These are phyloP conservation scores for Zaprionus ghesquierei DNA, from an alignment of 1,140 invertebrate genomes.

Conservation along the genomic window DNA sequence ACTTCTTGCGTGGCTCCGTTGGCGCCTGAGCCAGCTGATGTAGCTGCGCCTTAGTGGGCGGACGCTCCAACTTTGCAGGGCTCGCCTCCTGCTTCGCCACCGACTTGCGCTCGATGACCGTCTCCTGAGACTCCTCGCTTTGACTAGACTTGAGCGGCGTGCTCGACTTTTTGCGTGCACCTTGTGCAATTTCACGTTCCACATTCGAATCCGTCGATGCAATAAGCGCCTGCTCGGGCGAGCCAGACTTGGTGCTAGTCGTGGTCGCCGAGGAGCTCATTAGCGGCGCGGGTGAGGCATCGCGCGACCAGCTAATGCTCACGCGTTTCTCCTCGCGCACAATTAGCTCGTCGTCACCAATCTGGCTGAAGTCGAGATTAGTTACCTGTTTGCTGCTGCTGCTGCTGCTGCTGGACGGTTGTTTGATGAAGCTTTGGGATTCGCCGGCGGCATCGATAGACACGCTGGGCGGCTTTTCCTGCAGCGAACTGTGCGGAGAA, in stretches of 20 bases:
- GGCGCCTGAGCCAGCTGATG: slow-evolving; percentile 71
- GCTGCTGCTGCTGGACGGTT: slow-evolving; percentile 53
- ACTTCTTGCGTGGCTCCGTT: slow-evolving; percentile 75
- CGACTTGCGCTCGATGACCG: slow-evolving; percentile 52
- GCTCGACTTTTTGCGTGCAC: slow-evolving; percentile 76
- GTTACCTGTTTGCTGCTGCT: slow-evolving; percentile 6
- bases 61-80: slow-evolving; percentile 31
- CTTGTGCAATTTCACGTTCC: slow-evolving; percentile 65
- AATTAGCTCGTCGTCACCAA: slow-evolving; percentile 68
- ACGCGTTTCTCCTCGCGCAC: slow-evolving; percentile 79
- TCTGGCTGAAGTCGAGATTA: slow-evolving; percentile 50
- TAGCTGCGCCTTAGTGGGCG: slow-evolving; percentile 70
- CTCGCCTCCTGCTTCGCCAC: neutral
- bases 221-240: slow-evolving; percentile 49
- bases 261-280: slow-evolving; percentile 48
- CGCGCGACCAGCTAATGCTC: slow-evolving; percentile 77
- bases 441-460: slow-evolving; percentile 43
- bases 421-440: slow-evolving; percentile 69
- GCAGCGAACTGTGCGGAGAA: slow-evolving; percentile 54
- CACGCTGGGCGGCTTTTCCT: slow-evolving; percentile 67
- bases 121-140: slow-evolving; percentile 69
- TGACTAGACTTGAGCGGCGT: slow-evolving; percentile 78
- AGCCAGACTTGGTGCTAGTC: slow-evolving; percentile 50
- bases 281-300: slow-evolving; percentile 69
- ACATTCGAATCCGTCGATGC: slow-evolving; percentile 48